Evolutionary conservation across 1,140 invertebrate genomes (phyloP).

Genomic region (Sipha flava): DNA sequence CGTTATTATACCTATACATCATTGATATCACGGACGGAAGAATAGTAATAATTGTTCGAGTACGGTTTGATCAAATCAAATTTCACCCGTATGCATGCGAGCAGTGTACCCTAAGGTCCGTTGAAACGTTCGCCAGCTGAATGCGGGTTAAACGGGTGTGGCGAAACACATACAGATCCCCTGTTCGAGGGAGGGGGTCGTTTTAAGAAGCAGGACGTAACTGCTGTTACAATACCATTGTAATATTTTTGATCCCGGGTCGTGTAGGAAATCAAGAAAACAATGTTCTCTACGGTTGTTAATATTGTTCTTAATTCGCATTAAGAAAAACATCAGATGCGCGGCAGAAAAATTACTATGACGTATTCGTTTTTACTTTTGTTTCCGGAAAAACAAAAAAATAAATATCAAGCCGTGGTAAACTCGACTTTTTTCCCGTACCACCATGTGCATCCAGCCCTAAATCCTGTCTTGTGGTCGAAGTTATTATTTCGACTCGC

Average conservation of each 20-base stretch:
- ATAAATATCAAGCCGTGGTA: neutral
- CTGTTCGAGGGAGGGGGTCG: neutral
- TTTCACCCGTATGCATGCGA: neutral
- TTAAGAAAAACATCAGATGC: neutral
- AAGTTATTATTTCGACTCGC: neutral
- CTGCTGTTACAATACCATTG: neutral
- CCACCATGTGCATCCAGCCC: slow-evolving; percentile 5
- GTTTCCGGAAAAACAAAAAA: neutral
- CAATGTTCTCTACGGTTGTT: too few relatives aligned
- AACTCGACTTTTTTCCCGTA: neutral
- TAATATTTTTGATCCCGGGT: neutral
- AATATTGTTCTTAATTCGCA: neutral
- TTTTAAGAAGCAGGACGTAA: neutral
- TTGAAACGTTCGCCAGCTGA: neutral
- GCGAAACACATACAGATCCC: neutral
- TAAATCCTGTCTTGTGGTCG: slow-evolving; percentile 20
- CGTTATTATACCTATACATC: too few relatives aligned
- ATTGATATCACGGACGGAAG: neutral
- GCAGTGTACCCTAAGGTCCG: neutral
- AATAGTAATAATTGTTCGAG: too few relatives aligned
- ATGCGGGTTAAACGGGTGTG: neutral
- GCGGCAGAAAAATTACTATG: neutral
- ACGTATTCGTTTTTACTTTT: neutral
- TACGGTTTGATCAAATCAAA: neutral
- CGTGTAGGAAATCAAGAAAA: neutral